phyloP scores from a whole-genome alignment of 2,113 vertebrate species.

The Mastomys coucha region DNA sequence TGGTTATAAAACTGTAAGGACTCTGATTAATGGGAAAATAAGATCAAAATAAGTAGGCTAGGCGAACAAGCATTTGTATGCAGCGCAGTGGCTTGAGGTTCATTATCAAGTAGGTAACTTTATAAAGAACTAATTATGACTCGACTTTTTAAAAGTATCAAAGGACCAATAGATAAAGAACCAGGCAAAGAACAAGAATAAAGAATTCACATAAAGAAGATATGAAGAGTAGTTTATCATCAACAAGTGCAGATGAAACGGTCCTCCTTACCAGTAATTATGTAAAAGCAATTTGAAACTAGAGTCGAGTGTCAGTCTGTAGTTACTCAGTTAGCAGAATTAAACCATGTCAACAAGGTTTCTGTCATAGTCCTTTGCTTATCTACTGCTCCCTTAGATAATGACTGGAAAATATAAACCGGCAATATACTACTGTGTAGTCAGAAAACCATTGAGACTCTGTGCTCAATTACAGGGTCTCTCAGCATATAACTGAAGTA shows the following conservation, averaged over 20 bases:
- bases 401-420: background rate
- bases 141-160: slow-evolving; percentile 27
- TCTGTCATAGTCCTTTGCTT: background rate
- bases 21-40: slow-evolving; percentile 30
- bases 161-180: background rate
- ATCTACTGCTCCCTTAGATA: background rate
- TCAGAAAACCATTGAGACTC: background rate
- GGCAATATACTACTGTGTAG: background rate
- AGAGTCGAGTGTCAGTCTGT: background rate
- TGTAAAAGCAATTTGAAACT: background rate
- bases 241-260: background rate
- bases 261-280: background rate
- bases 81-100: slow-evolving; percentile 5
- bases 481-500: slow-evolving; percentile 7
- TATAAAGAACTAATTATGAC: slow-evolving; percentile 50
- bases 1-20: slow-evolving; percentile 4
- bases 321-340: slow-evolving; percentile 10
- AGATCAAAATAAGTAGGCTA: background rate
- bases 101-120: slow-evolving; percentile 34
- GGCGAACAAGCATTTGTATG: background rate
- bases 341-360: background rate
- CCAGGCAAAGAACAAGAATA: background rate
- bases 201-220: slow-evolving; percentile 29
- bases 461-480: background rate
- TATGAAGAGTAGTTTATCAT: background rate